These are phyloP conservation scores for Drosophila tristis DNA, from an alignment of 1,140 invertebrate genomes.

Conservation along the genomic window DNA sequence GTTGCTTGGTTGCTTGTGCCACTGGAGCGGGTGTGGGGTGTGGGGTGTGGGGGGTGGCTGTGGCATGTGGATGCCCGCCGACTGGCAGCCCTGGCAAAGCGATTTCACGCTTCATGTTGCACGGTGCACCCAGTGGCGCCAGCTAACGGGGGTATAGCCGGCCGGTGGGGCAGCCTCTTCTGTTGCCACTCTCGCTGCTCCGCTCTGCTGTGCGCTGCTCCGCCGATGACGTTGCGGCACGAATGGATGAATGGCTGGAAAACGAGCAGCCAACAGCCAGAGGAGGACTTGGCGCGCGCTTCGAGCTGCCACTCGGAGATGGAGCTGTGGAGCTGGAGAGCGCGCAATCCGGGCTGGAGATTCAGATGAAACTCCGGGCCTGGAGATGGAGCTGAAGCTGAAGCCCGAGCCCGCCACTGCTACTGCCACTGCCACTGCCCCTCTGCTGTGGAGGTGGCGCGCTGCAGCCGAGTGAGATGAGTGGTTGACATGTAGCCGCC, in stretches of 20 bases:
- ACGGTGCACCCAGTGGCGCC: conserved; percentile 55
- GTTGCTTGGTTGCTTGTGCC: conserved; percentile 25
- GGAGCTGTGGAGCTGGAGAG: not conserved
- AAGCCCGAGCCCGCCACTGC: conserved; percentile 4
- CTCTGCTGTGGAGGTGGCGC: no score
- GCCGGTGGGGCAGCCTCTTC: not conserved
- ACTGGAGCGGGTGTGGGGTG: not conserved
- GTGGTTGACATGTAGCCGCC: conserved; percentile 81
- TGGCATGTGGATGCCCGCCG: conserved; percentile 11
- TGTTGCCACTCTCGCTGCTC: not conserved
- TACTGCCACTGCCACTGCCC: no score
- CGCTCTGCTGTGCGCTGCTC: conserved; percentile 9
- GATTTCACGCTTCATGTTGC: conserved; percentile 74
- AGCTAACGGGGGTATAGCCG: conserved; percentile 43
- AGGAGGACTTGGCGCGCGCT: conserved; percentile 1
- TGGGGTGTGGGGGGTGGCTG: no score
- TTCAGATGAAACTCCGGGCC: conserved; percentile 7
- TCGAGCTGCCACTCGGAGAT: not conserved
- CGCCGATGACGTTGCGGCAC: conserved; percentile 36
- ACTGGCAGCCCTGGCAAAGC: conserved; percentile 64
- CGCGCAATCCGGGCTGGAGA: conserved; percentile 14
- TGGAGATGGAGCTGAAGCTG: not conserved
- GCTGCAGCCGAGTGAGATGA: conserved; percentile 63
- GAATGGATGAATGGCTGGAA: conserved; percentile 55
- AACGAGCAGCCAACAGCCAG: conserved; percentile 58